Evolutionary conservation across 2,888 invertebrate genomes (phyloP).

Genomic region (Poecilus cupreus): DNA sequence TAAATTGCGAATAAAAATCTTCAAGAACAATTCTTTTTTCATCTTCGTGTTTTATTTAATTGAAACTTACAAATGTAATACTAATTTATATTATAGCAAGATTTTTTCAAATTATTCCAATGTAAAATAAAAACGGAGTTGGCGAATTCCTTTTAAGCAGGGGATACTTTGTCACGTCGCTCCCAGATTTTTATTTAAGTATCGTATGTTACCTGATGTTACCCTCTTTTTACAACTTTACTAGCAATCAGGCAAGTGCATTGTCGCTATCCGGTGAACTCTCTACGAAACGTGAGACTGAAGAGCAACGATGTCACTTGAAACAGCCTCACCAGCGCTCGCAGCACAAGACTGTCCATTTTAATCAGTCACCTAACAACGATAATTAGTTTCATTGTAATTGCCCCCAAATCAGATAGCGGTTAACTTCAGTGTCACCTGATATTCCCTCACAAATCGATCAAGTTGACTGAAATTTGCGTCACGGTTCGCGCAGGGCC

Average conservation of each 20-base stretch:
- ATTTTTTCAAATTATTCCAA: too few relatives aligned
- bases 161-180: too few relatives aligned
- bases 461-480: conserved; percentile 49
- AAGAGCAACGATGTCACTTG: background rate
- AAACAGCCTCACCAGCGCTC: background rate
- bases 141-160: too few relatives aligned
- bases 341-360: conserved; percentile 43
- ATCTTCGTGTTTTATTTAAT: conserved; percentile 7
- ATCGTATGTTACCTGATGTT: background rate
- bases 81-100: background rate
- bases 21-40: background rate
- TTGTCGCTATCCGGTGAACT: too few relatives aligned
- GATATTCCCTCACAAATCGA: conserved; percentile 53
- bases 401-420: conserved; percentile 53
- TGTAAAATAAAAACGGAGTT: too few relatives aligned
- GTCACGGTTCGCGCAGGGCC: background rate
- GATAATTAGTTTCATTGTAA: conserved; percentile 55
- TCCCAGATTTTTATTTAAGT: background rate
- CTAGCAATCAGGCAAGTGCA: background rate
- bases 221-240: background rate
- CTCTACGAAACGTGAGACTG: conserved; percentile 2
- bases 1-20: too few relatives aligned
- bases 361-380: conserved; percentile 52
- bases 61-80: conserved; percentile 15
- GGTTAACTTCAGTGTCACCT: conserved; percentile 52